Evolutionary conservation across 2,888 invertebrate genomes (phyloP), one percentile per base, ranked within the genome.

Genomic region (Eupithecia pulchellata): DNA sequence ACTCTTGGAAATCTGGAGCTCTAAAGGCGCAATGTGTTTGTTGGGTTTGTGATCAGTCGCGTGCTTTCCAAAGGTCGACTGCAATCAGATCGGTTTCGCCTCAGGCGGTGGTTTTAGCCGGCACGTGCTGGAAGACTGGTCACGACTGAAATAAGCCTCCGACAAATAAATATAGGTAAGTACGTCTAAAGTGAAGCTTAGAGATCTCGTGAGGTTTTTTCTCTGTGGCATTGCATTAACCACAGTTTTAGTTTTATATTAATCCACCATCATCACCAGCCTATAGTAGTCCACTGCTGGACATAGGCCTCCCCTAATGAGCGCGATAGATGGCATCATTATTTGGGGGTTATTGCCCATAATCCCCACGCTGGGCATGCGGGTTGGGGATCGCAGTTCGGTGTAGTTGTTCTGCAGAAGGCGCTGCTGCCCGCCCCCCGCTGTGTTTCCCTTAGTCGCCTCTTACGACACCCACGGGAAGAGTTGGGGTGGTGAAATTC

Each of bases 41-140:
- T 32, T 62, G 63, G 25, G 11, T 17, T 58, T 32, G 60, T 17
- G 39, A 67, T 39, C 2, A 32, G 65, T 72, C 72, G 69, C 62
- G 64, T 64, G 58, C 71, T 58, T 47, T 64, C 42, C 60, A 70
- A 76, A 76, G 74, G 77, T 74, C 75, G 71, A 71, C 70, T 71
- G 71, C 58, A 64, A 71, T 71, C 66, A 64, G 75, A 74, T 73
- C 64, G 71, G 55, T 27, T 66, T 58, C 62, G 74, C 75, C 69
- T 25, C 63, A 70, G 82, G 84, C 83, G 80, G 78, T 80, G 85
- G 83, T 84, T 84, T 82, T 84, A 84, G 84, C 79, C 83, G 75
- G 84, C 88, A 86, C 85, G 86, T 87, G 86, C 84, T 75, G 69
- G 14, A 61, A 72, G 76, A 64, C 80, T 74, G 79, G 88, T 90